phyloP scores from a whole-genome alignment of 2,888 invertebrate species.

The Leptopilina drosophilae region DNA sequence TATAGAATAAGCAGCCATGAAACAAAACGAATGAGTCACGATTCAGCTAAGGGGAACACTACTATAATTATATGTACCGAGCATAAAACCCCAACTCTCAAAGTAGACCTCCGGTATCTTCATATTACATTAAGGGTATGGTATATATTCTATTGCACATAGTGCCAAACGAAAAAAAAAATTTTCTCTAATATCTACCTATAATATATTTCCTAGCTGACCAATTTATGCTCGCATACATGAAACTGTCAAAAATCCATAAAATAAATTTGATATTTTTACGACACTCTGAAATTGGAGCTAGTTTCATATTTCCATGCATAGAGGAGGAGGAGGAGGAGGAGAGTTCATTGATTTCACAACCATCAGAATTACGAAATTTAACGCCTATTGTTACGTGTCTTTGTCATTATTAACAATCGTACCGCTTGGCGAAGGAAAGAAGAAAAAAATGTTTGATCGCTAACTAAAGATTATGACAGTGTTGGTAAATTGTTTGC shows the following conservation, averaged over 20 bases:
- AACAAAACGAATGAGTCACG: constrained; percentile 36
- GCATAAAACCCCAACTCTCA: constrained; percentile 13
- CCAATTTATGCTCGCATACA: neutral
- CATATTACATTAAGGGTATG: neutral
- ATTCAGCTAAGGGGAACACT: constrained; percentile 2
- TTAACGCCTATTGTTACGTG: no score
- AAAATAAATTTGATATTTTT: neutral
- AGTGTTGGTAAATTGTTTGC: no score
- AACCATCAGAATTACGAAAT: neutral
- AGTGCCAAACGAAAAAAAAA: neutral
- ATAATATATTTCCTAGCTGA: neutral
- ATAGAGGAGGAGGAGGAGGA: no score
- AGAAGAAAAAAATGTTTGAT: no score
- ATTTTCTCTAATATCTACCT: neutral
- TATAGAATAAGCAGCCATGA: constrained; percentile 18
- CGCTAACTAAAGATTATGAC: no score
- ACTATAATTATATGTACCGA: constrained; percentile 10
- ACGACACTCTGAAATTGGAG: neutral
- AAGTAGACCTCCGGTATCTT: constrained; percentile 13
- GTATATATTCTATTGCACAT: neutral
- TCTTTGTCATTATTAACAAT: no score
- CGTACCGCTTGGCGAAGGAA: no score
- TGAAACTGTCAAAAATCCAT: neutral
- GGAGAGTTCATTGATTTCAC: neutral
- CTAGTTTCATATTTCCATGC: neutral